Evolutionary conservation across 2,797 vertebrate genomes (phyloP).

Genomic region (Myotis vivesi): DNA sequence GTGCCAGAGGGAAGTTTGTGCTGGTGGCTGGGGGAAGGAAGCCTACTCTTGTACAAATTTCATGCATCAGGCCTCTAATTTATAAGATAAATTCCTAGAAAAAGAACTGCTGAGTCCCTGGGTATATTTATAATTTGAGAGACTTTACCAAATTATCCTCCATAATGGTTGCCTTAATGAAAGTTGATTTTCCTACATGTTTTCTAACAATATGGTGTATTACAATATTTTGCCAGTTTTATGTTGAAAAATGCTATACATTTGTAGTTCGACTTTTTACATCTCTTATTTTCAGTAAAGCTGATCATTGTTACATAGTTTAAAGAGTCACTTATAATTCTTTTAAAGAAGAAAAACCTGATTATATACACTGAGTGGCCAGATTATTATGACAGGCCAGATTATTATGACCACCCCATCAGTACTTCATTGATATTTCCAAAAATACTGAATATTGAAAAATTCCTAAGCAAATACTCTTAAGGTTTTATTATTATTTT

Average conservation of each 20-base stretch:
- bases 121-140: background rate
- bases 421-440: too few relatives aligned
- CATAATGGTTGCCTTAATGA: background rate
- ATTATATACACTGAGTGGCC: background rate
- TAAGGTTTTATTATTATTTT: too few relatives aligned
- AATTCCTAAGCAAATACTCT: too few relatives aligned
- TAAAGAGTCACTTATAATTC: background rate
- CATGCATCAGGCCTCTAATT: background rate
- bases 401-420: too few relatives aligned
- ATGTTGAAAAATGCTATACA: background rate
- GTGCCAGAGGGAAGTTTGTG: too few relatives aligned
- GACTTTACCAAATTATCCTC: background rate
- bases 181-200: background rate
- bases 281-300: background rate
- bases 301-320: background rate
- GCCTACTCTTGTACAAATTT: too few relatives aligned
- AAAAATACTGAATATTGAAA: too few relatives aligned
- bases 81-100: conserved; percentile 1
- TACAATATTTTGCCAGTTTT: background rate
- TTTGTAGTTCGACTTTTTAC: background rate
- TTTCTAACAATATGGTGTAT: background rate
- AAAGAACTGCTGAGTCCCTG: background rate
- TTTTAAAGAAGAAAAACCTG: background rate
- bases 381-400: too few relatives aligned
- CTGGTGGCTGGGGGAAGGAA: too few relatives aligned